A percentile compares a stretch with the other conserved stretches of the same genome.
Evolutionary conservation across 1,140 invertebrate genomes (phyloP).

Genomic region (Drosophila repletoides): DNA sequence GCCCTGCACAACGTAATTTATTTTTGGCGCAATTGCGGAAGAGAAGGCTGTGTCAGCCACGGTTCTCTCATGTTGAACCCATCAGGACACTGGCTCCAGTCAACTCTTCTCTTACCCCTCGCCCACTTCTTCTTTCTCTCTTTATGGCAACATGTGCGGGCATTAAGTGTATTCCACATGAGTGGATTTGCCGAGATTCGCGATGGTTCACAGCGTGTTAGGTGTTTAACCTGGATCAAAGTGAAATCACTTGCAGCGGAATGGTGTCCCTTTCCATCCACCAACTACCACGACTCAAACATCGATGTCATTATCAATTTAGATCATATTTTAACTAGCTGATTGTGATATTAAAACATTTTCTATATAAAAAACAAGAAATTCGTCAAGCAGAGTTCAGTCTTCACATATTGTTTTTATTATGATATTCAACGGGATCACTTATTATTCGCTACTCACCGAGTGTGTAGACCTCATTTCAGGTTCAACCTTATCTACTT

Average conservation of each 20-base stretch:
- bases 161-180: slow-evolving; percentile 63
- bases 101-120: neutral
- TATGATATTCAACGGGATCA: too few relatives aligned
- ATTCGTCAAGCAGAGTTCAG: too few relatives aligned
- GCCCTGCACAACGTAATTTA: slow-evolving; percentile 53
- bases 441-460: too few relatives aligned
- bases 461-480: too few relatives aligned
- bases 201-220: slow-evolving; percentile 62
- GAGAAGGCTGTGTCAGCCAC: slow-evolving; percentile 29
- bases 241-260: slow-evolving; percentile 49
- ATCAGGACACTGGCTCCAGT: slow-evolving; percentile 13
- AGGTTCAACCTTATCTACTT: too few relatives aligned
- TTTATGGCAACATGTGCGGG: slow-evolving; percentile 36
- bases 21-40: slow-evolving; percentile 57
- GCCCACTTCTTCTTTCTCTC: neutral
- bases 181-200: slow-evolving; percentile 64
- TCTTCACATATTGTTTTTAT: too few relatives aligned
- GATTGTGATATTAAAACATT: too few relatives aligned
- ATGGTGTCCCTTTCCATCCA: neutral
- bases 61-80: slow-evolving; percentile 30
- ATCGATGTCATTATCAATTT: slow-evolving; percentile 35
- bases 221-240: slow-evolving; percentile 66
- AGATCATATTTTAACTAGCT: slow-evolving; percentile 4
- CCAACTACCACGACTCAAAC: slow-evolving; percentile 11
- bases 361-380: too few relatives aligned